Evolutionary conservation across 1,140 invertebrate species (phyloP).

Genomic region (Cotesia typhae): DNA sequence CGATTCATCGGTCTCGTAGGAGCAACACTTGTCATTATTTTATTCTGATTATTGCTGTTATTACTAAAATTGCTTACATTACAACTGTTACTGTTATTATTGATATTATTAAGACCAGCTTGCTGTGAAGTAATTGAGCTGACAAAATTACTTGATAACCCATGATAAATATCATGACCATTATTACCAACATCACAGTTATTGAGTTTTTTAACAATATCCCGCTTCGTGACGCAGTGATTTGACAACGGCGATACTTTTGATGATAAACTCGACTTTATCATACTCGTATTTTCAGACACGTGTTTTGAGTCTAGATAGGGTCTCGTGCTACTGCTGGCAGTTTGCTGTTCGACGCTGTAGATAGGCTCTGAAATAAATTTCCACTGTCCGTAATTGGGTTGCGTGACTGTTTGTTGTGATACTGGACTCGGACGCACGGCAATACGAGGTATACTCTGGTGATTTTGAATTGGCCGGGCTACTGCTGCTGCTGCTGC

Average conservation of each 20-base stretch:
- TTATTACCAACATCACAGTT: conserved; percentile 45
- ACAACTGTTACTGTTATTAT: conserved; percentile 38
- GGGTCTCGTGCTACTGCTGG: conserved; percentile 54
- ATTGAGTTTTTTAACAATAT: conserved; percentile 45
- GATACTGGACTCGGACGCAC: conserved; percentile 57
- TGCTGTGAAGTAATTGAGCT: conserved; percentile 32
- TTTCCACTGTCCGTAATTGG: conserved; percentile 52
- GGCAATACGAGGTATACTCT: conserved; percentile 57
- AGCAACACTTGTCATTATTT: conserved; percentile 49
- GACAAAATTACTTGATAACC: conserved; percentile 2
- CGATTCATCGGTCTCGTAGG: conserved; percentile 75
- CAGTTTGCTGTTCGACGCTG: conserved; percentile 49
- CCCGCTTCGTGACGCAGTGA: conserved; percentile 55
- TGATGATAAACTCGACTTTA: conserved; percentile 59
- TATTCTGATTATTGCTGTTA: conserved; percentile 10
- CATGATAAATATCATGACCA: conserved; percentile 48
- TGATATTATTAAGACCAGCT: conserved; percentile 19
- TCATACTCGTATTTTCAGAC: conserved; percentile 62
- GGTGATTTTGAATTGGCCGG: conserved; percentile 38
- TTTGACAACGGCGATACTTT: conserved; percentile 55
- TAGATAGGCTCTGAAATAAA: conserved; percentile 51
- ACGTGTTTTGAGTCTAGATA: conserved; percentile 62
- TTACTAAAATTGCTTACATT: conserved; percentile 28
- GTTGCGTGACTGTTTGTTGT: conserved; percentile 40
- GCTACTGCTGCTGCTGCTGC: conserved; percentile 40